These are phyloP conservation scores for Teleiodes luculella DNA, from an alignment of 2,888 invertebrate species.

Conservation along the genomic window DNA sequence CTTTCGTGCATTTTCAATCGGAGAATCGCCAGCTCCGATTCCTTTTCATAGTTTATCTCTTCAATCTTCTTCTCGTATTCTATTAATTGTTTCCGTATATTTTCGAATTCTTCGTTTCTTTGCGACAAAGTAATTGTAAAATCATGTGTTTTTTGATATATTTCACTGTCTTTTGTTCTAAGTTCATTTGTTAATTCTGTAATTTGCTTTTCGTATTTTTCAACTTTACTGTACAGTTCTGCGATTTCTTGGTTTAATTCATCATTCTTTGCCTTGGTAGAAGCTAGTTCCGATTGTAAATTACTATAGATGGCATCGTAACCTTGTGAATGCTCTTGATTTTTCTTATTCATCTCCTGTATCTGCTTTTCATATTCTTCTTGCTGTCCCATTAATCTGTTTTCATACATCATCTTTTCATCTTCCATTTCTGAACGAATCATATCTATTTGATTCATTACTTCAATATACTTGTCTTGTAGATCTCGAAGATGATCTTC, in stretches of 20 bases:
- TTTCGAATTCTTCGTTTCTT: slow-evolving; percentile 67
- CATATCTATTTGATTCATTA: slow-evolving; percentile 59
- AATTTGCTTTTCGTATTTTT: slow-evolving; percentile 40
- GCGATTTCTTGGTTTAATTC: slow-evolving; percentile 43
- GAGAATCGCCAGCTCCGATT: slow-evolving; percentile 74
- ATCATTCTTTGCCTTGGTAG: slow-evolving; percentile 41
- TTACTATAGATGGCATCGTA: slow-evolving; percentile 42
- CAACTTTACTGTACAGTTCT: slow-evolving; percentile 38
- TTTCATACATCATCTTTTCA: slow-evolving; percentile 64
- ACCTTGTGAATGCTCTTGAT: slow-evolving; percentile 35
- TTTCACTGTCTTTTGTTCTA: slow-evolving; percentile 58
- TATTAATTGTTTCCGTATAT: slow-evolving; percentile 54
- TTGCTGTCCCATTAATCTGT: slow-evolving; percentile 62
- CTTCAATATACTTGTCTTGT: slow-evolving; percentile 64
- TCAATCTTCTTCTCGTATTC: slow-evolving; percentile 66
- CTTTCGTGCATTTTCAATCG: slow-evolving; percentile 75
- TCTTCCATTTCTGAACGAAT: slow-evolving; percentile 70
- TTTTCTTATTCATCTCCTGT: slow-evolving; percentile 44
- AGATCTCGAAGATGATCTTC: slow-evolving; percentile 60
- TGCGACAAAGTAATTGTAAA: slow-evolving; percentile 50
- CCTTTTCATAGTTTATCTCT: slow-evolving; percentile 73
- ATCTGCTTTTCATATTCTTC: slow-evolving; percentile 66
- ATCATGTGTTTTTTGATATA: slow-evolving; percentile 63
- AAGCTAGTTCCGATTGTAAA: slow-evolving; percentile 45
- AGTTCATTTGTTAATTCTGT: slow-evolving; percentile 50